Base-by-base conservation (phyloP, 2,113 vertebrate species). In the Arothron firmamentum region DNA sequence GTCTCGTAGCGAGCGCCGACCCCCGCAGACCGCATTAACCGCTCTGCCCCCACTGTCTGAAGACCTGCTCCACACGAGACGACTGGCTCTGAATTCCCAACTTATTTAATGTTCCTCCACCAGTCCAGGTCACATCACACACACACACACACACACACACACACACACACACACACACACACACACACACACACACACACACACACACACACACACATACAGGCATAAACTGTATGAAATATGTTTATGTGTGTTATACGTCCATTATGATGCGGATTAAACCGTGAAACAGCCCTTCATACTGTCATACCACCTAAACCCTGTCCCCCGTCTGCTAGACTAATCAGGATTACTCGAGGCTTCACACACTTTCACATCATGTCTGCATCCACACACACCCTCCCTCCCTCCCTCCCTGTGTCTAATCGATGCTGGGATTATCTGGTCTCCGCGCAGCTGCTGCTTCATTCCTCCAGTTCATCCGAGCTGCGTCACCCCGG, bases 341-440 rank as follows among this genome's bases (percentile, higher is more conserved):
- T 78, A 79, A 83, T 76, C 64, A 52, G 85, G 85, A 87, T 88
- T 86, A 88, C 71, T 58, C 21, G 4, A 66, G 49, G 74, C 78
- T 54, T 16, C 45, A 31, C 56, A 56, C 46, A 67, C n/a, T 41
- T 18, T 20, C 34, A 38, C 53, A 56, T 41, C 31, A 55, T 55
- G 18, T 34, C 52, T 18, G 46, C 19, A 50, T 12, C 1, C 48
- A 42, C 34, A 20, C 41, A 45, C 56, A 45, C 16, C 50, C 43
- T n/a, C 31, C 52, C 48, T 23, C 18, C 59, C 58, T 55, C 46
- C 62, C 45, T 64, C 55, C 45, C 46, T 72, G 65, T 54, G 67
- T 84, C 67, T 82, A 81, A 86, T 81, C 84, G 70, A 86, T 74
- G 67, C 62, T 52, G 68, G 79, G 83, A 85, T 87, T 86, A 87